Evolutionary conservation across 2,113 vertebrate genomes (phyloP).

Genomic region (Corythornis cristatus): DNA sequence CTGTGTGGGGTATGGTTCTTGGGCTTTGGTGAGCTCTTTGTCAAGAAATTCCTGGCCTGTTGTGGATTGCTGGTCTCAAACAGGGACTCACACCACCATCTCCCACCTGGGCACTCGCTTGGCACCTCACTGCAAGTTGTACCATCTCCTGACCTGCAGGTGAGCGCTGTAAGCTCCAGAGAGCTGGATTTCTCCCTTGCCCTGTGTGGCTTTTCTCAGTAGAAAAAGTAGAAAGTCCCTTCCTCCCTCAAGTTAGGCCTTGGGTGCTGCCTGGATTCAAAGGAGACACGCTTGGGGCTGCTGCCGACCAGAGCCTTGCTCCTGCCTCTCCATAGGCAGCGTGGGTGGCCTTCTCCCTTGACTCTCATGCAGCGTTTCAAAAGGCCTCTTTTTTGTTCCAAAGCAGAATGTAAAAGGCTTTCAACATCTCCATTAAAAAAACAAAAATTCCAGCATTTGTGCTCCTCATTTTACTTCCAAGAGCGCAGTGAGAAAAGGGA

Average conservation of each 20-base stretch:
- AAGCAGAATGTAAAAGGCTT: constrained; percentile 42
- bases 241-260: rapidly evolving
- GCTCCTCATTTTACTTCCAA: constrained; percentile 39
- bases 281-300: background rate
- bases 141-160: background rate
- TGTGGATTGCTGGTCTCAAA: background rate
- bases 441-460: constrained; percentile 6
- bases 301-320: background rate
- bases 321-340: background rate
- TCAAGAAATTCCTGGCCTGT: background rate
- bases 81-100: background rate
- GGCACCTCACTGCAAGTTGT: background rate
- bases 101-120: background rate
- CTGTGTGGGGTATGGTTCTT: background rate
- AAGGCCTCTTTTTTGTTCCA: constrained; percentile 22
- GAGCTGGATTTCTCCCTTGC: background rate
- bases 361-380: constrained; percentile 34
- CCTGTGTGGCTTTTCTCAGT: background rate
- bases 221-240: too few species aligned
- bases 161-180: background rate
- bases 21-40: background rate
- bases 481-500: constrained; percentile 32
- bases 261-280: background rate
- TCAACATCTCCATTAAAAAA: constrained; percentile 52
- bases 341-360: constrained; percentile 43